phyloP scores from a whole-genome alignment of 2,888 invertebrate genomes.

The Nowickia ferox region DNA sequence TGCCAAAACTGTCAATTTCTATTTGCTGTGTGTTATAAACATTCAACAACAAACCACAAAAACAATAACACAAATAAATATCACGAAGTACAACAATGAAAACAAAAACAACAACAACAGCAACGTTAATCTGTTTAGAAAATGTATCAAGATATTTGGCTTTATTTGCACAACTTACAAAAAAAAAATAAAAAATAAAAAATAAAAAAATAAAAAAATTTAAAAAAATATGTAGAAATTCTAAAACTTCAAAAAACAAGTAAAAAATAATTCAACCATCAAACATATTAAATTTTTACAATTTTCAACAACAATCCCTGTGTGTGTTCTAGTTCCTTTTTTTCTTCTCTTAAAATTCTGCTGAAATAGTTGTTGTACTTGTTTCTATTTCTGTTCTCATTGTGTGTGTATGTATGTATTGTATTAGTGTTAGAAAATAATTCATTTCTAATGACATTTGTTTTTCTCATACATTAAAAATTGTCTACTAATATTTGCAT shows the following conservation, averaged over 20 bases:
- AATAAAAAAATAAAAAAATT: constrained; percentile 28
- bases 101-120: neutral
- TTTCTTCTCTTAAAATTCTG: constrained; percentile 40
- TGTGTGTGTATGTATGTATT: neutral
- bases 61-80: constrained; percentile 31
- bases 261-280: constrained; percentile 5
- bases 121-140: constrained; percentile 30
- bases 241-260: neutral
- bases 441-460: constrained; percentile 68
- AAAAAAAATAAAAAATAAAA: constrained; percentile 21
- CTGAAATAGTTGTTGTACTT: constrained; percentile 24
- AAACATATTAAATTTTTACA: constrained; percentile 67
- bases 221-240: constrained; percentile 13
- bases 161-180: constrained; percentile 33
- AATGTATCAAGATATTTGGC: neutral
- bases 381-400: constrained; percentile 5
- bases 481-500: constrained; percentile 67
- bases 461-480: constrained; percentile 43
- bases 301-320: neutral
- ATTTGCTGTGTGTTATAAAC: constrained; percentile 64
- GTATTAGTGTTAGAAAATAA: constrained; percentile 61
- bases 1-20: constrained; percentile 73
- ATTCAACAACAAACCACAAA: constrained; percentile 50
- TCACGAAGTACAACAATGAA: constrained; percentile 53
- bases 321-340: constrained; percentile 17